These are phyloP conservation scores for Plecotus auritus DNA, from an alignment of 2,113 vertebrate genomes.

Conservation along the genomic window DNA sequence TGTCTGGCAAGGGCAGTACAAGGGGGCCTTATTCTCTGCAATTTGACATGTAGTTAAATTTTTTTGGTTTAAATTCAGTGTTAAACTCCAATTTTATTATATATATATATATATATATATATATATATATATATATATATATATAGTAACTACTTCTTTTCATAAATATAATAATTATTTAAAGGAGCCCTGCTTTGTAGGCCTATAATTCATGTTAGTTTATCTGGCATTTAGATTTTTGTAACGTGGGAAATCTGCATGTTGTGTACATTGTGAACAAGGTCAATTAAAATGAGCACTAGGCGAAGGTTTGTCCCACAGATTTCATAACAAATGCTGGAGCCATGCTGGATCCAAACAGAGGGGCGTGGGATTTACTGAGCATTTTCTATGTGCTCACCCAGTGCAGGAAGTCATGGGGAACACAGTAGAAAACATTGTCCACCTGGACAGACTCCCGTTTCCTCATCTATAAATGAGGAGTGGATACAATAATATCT, in stretches of 20 bases:
- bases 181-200: not conserved
- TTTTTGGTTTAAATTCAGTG: not conserved
- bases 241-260: not conserved
- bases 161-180: not conserved
- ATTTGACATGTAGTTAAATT: not conserved
- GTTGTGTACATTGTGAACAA: not conserved
- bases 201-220: not conserved
- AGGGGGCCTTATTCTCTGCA: not conserved
- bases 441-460: not conserved
- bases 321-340: not conserved
- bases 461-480: not conserved
- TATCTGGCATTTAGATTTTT: not conserved
- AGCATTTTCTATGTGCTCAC: not conserved
- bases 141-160: not conserved
- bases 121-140: no score
- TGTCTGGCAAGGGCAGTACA: not conserved
- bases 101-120: no score
- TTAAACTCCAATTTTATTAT: not conserved
- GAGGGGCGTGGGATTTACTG: not conserved
- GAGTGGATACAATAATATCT: not conserved
- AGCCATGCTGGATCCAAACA: not conserved
- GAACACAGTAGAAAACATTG: not conserved
- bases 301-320: not conserved
- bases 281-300: not conserved
- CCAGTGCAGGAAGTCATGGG: not conserved